Evolutionary conservation across 2,888 invertebrate species (phyloP).

Genomic region (Lydus trimaculatus): DNA sequence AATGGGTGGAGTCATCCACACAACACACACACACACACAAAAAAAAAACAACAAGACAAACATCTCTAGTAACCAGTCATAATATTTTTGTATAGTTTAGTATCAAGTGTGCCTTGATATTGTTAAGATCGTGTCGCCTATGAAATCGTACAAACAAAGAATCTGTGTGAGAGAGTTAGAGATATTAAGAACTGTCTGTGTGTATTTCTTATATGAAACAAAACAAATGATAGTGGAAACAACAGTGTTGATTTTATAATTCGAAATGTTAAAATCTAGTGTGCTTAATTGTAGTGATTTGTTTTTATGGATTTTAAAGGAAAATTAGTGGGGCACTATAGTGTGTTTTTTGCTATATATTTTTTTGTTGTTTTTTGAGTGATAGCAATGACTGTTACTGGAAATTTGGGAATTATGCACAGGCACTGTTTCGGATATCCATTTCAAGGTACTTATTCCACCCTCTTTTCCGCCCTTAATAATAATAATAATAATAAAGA

Average conservation of each 20-base stretch:
- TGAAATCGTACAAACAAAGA: not conserved
- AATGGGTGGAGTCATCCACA: not conserved
- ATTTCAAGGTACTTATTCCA: slow-evolving; percentile 57
- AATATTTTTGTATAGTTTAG: slow-evolving; percentile 44
- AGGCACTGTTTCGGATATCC: slow-evolving; percentile 61
- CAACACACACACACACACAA: too few species aligned
- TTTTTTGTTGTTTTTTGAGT: not conserved
- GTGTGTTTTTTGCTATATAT: too few species aligned
- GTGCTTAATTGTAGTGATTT: not conserved
- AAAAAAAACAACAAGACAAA: too few species aligned
- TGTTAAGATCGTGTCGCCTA: slow-evolving; percentile 20
- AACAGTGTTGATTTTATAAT: not conserved
- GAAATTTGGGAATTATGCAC: slow-evolving; percentile 61
- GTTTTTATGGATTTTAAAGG: too few species aligned
- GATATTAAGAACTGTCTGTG: not conserved
- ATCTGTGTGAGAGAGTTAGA: too few species aligned
- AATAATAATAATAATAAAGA: not conserved
- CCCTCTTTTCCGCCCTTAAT: not conserved
- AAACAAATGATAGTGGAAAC: not conserved
- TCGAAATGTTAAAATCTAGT: not conserved
- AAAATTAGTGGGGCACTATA: too few species aligned
- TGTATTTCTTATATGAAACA: too few species aligned
- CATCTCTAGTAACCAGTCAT: slow-evolving; percentile 18
- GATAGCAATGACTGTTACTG: slow-evolving; percentile 58
- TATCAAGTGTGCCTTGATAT: slow-evolving; percentile 34